Conservation (phyloP, 2,888 invertebrate species). For the Cepaea hortensis region DNA sequence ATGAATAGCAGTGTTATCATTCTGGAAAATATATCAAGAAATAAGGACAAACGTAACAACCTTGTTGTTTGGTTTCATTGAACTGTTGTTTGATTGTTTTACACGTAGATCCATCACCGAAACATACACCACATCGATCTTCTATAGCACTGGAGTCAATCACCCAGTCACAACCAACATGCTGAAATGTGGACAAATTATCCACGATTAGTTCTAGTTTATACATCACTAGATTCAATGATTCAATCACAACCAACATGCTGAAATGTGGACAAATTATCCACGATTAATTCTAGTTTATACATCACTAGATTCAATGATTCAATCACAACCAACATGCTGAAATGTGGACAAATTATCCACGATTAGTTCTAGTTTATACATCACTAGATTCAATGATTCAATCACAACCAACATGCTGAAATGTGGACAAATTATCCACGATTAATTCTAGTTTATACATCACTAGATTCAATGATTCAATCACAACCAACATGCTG, state of each 20-base stretch:
- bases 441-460: no score
- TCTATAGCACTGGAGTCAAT: constrained; percentile 87
- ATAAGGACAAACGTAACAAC: constrained; percentile 59
- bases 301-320: no score
- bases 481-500: constrained; percentile 95
- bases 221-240: constrained; percentile 85
- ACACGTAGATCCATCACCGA: constrained; percentile 89
- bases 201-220: no score
- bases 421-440: constrained; percentile 67
- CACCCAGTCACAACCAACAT: constrained; percentile 93
- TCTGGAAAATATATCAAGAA: no score
- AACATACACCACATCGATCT: constrained; percentile 90
- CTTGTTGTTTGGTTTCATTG: constrained; percentile 78
- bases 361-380: neutral
- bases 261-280: constrained; percentile 77
- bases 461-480: constrained; percentile 86
- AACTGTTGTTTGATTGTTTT: constrained; percentile 82
- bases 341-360: constrained; percentile 76
- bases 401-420: constrained; percentile 95
- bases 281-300: no score
- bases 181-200: constrained; percentile 78
- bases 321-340: constrained; percentile 94
- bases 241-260: constrained; percentile 94
- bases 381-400: constrained; percentile 85
- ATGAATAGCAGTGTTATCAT: no score